Evolutionary conservation across 2,888 invertebrate genomes (phyloP).

Genomic region (Eupithecia abbreviata): DNA sequence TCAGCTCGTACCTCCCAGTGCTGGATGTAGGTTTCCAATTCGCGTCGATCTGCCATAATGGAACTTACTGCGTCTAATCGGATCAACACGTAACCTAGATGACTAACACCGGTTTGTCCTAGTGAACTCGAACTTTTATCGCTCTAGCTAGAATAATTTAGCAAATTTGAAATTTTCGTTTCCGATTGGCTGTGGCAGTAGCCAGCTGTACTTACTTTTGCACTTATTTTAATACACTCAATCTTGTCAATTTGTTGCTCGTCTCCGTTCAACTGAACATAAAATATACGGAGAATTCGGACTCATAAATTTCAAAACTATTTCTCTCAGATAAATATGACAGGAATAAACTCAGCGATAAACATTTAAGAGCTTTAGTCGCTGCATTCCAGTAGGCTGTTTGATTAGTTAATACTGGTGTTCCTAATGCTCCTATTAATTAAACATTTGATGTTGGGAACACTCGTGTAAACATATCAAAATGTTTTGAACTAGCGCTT

Average conservation of each 20-base stretch:
- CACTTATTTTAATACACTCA: background rate
- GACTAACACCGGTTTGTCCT: background rate
- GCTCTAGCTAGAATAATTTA: background rate
- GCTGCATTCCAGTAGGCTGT: slow-evolving; percentile 8
- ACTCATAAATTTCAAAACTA: background rate
- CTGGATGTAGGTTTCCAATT: background rate
- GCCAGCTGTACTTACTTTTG: background rate
- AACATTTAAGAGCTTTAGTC: background rate
- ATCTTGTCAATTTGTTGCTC: background rate
- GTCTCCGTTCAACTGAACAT: background rate
- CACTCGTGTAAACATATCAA: slow-evolving; percentile 4
- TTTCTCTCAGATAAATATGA: background rate
- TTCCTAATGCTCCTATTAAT: slow-evolving; percentile 15
- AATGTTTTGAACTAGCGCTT: slow-evolving; percentile 1
- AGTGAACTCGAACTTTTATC: background rate
- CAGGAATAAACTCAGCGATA: background rate
- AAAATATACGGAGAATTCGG: background rate
- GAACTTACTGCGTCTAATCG: background rate
- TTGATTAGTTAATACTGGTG: slow-evolving; percentile 15
- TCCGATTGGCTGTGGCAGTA: background rate
- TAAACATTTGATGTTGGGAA: slow-evolving; percentile 16
- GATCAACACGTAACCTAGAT: slow-evolving; percentile 3
- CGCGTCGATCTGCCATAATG: background rate
- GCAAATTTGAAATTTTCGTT: background rate
- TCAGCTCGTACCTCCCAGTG: background rate